Base-by-base conservation (phyloP, 2,888 invertebrate genomes). In the Amblyjoppa proteus region DNA sequence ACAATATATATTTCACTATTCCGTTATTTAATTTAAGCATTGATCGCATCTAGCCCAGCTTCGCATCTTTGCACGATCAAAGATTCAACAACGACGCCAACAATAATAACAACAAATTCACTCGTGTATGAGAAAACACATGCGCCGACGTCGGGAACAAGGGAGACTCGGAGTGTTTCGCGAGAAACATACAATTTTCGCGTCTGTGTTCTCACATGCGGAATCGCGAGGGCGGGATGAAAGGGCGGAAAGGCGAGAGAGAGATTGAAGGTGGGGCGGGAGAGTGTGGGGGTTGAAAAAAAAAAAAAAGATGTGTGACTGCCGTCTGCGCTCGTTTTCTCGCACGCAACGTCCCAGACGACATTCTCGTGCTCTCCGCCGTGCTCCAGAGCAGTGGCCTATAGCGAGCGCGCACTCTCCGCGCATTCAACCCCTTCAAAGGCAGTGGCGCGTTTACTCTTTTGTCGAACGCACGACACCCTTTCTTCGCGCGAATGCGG, bases 351-450 rank as follows among this genome's bases (percentile, higher is more conserved):
- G 66, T 51, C 53, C 51, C 68, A 76, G 66, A 68, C 76, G 76
- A 76, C 76, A 76, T 64, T 76, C 51, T 45, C 61, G 45, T 45
- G 45, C 45, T 45, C 45, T 13, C 11, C 45, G 45, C 45, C 11
- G 11, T 45, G 28, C 9, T 13, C 3, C 56, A 9, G 4, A 38
- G 38, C 25, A 56, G 56, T 25, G 28, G 28, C 58, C 11, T 58
- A 28, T 13, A 28, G 28, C 16, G 61, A n/a, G 53, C 20, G 53
- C 51, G 2, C 31, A 31, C 78, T 61, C 61, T 74, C 31, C 31
- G 28, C 64, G 75, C 75, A 79, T 79, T 82, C 75, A 79, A 51
- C 82, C 79, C 71, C 75, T 75, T 82, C 78, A 82, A 82, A 82
- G 75, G 82, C 82, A 71, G 74, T 56, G 70, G 82, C 56, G 75